These are phyloP conservation scores for Xestoiulus laeticollis DNA, from an alignment of 2,888 invertebrate genomes.

Conservation along the genomic window DNA sequence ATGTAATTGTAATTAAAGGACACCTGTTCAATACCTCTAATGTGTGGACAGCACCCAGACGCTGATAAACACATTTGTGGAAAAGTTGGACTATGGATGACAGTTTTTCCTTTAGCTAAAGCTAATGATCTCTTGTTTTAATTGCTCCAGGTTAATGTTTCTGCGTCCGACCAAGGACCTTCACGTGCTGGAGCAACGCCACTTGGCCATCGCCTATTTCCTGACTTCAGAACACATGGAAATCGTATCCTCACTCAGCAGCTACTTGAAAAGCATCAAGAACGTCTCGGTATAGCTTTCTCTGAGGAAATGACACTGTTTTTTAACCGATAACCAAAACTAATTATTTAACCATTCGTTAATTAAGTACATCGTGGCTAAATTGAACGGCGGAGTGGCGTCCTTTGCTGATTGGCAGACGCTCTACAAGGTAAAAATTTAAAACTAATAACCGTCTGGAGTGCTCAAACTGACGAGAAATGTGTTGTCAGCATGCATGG, in stretches of 20 bases:
- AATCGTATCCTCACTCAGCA: conserved; percentile 71
- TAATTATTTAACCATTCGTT: conserved; percentile 9
- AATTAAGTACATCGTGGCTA: conserved; percentile 70
- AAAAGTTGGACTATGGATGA: background rate
- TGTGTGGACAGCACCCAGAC: background rate
- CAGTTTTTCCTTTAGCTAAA: too few species aligned
- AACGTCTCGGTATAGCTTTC: conserved; percentile 71
- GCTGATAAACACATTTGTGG: too few species aligned
- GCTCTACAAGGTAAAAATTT: conserved; percentile 73
- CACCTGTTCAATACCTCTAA: too few species aligned
- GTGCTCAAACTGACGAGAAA: background rate
- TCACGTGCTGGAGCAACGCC: conserved; percentile 71
- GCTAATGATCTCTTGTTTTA: conserved; percentile 55
- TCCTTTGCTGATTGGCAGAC: conserved; percentile 75
- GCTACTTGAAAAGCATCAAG: conserved; percentile 71
- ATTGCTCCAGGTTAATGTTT: conserved; percentile 71
- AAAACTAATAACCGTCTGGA: background rate
- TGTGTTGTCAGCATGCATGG: background rate
- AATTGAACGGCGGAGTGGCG: conserved; percentile 73
- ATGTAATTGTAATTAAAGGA: too few species aligned
- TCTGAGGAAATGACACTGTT: background rate
- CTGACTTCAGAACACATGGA: conserved; percentile 71
- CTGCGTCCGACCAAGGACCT: conserved; percentile 76
- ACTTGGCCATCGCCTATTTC: conserved; percentile 77
- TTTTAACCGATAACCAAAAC: background rate